A percentile compares a stretch with the other conserved stretches of the same genome.
Conservation (phyloP, 2,113 vertebrate genomes). For the Antidorcas marsupialis region DNA sequence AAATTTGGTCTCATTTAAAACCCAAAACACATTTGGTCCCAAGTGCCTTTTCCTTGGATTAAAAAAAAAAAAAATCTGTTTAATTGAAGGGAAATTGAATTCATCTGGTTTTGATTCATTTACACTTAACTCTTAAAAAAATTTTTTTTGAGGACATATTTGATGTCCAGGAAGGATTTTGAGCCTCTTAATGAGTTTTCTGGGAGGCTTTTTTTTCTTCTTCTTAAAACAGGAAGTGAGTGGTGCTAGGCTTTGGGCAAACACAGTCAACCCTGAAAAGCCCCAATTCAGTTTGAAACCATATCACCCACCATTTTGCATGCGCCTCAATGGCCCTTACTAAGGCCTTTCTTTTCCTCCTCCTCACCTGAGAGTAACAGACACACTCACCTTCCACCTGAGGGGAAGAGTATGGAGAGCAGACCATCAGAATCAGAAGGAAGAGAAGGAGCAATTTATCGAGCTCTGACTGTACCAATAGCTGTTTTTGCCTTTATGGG, state of each 20-base stretch:
- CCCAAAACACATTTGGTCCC: slow-evolving; percentile 49
- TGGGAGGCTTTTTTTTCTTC: slow-evolving; percentile 30
- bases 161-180: slow-evolving; percentile 69
- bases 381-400: neutral
- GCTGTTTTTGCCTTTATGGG: neutral
- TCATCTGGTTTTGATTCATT: slow-evolving; percentile 73
- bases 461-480: neutral
- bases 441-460: neutral
- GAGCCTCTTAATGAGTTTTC: slow-evolving; percentile 63
- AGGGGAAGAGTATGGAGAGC: neutral
- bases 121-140: slow-evolving; percentile 59
- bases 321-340: neutral
- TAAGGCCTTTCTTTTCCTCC: neutral
- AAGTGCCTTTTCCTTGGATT: slow-evolving; percentile 44
- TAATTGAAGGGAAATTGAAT: slow-evolving; percentile 72
- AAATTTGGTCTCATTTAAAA: slow-evolving; percentile 59
- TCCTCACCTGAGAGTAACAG: neutral
- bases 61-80: slow-evolving; percentile 35
- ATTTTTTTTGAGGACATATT: slow-evolving; percentile 62
- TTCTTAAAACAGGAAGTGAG: slow-evolving; percentile 73
- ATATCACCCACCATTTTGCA: slow-evolving; percentile 22
- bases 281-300: slow-evolving; percentile 56
- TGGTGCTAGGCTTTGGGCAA: slow-evolving; percentile 41
- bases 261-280: slow-evolving; percentile 49
- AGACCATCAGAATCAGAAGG: neutral